Percentiles rank a stretch among this genome's conserved stretches.
Conservation (phyloP, 1,140 invertebrate species). For the Drosophila leontia region DNA sequence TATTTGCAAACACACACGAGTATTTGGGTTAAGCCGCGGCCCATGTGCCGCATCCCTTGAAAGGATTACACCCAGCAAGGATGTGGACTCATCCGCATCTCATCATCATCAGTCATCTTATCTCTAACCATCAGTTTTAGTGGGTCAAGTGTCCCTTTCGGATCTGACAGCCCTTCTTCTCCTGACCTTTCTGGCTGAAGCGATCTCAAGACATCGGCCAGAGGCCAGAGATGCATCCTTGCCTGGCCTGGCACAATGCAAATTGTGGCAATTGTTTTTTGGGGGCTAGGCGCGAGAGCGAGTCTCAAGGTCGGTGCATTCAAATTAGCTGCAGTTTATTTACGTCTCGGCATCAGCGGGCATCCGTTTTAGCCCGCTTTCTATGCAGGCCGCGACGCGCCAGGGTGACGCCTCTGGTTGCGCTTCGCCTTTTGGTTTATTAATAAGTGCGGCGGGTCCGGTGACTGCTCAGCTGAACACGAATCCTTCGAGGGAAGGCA, state of each 20-base stretch:
- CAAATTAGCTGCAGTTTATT: slow-evolving; percentile 54
- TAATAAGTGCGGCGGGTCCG: slow-evolving; percentile 30
- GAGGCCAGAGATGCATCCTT: slow-evolving; percentile 25
- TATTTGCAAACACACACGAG: slow-evolving; percentile 44
- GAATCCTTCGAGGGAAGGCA: neutral
- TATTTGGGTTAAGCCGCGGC: slow-evolving; percentile 52
- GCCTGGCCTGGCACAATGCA: slow-evolving; percentile 22
- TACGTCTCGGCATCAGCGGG: slow-evolving; percentile 35
- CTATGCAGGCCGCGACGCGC: slow-evolving; percentile 26
- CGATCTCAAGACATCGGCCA: slow-evolving; percentile 27
- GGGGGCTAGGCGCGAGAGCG: neutral
- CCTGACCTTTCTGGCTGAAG: slow-evolving; percentile 17
- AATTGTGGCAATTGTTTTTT: slow-evolving; percentile 42
- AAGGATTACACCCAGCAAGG: slow-evolving; percentile 53
- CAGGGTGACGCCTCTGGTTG: slow-evolving; percentile 21
- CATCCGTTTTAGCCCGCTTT: slow-evolving; percentile 23
- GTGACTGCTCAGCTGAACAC: slow-evolving; percentile 30
- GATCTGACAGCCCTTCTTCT: neutral
- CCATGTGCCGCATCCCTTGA: slow-evolving; percentile 14
- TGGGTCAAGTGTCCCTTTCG: slow-evolving; percentile 47
- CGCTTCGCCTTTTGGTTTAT: slow-evolving; percentile 29
- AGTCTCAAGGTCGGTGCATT: slow-evolving; percentile 37
- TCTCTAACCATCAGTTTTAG: slow-evolving; percentile 25
- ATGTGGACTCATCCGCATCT: slow-evolving; percentile 17
- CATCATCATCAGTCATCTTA: slow-evolving; percentile 35